These are phyloP conservation scores for Incurvaria masculella DNA, from an alignment of 2,888 invertebrate species.

Conservation along the genomic window DNA sequence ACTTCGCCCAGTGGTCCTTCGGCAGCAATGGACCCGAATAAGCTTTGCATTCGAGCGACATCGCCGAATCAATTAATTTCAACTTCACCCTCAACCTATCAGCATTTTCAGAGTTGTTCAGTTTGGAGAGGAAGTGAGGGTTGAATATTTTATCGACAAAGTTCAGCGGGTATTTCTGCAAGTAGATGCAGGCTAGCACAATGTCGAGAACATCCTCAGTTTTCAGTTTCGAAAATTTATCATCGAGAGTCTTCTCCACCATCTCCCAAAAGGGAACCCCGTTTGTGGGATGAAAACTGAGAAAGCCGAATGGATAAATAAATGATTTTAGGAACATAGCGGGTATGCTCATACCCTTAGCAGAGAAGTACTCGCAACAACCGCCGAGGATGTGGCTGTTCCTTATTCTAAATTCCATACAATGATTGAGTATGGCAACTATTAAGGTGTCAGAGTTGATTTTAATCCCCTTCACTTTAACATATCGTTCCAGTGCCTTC, in stretches of 20 bases:
- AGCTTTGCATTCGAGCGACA: slow-evolving; percentile 59
- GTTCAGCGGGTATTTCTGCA: slow-evolving; percentile 59
- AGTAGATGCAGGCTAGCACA: slow-evolving; percentile 61
- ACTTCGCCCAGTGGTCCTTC: slow-evolving; percentile 47
- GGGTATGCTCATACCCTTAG: slow-evolving; percentile 42
- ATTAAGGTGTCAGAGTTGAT: slow-evolving; percentile 55
- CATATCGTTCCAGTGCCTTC: slow-evolving; percentile 59
- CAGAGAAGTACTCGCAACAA: slow-evolving; percentile 56
- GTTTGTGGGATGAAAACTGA: slow-evolving; percentile 54
- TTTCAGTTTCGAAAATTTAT: slow-evolving; percentile 55
- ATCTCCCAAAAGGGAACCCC: slow-evolving; percentile 53
- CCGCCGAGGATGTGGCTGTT: slow-evolving; percentile 56
- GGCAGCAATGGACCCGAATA: slow-evolving; percentile 58
- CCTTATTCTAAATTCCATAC: slow-evolving; percentile 54
- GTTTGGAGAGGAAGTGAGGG: slow-evolving; percentile 56
- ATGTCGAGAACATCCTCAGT: slow-evolving; percentile 58
- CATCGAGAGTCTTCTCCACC: slow-evolving; percentile 50
- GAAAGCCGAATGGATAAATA: slow-evolving; percentile 58
- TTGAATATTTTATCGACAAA: slow-evolving; percentile 59
- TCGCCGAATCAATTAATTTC: slow-evolving; percentile 60
- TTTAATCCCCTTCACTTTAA: slow-evolving; percentile 49
- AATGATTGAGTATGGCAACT: slow-evolving; percentile 60
- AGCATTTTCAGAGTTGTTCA: slow-evolving; percentile 36
- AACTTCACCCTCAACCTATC: slow-evolving; percentile 46
- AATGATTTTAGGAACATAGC: slow-evolving; percentile 54